Evolutionary conservation across 2,797 vertebrate species (phyloP), one percentile per base, ranked within the genome.

Genomic region (Schizopygopsis pylzovi): DNA sequence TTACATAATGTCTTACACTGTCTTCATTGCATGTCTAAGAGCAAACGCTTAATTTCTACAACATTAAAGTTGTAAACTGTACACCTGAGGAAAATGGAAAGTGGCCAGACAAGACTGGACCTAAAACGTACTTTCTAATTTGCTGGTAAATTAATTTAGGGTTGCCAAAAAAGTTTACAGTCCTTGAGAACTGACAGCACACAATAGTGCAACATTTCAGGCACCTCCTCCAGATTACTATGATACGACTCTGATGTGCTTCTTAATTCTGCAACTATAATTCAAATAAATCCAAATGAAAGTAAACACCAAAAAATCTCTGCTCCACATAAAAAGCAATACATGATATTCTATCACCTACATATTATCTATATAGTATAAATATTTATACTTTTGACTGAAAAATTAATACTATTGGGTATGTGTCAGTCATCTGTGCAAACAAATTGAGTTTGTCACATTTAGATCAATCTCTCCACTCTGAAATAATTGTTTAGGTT

Each of bases 371-470:
- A 75, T 63, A 49, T 28, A 7, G 25, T 25, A 65, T 54, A 67
- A 16, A 41, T 25, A 25, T 41, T 41, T 1, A 47, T n/a, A 83
- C 59, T 3, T 67, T 67, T 54, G 61, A 13, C 49, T 9, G 45
- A n/a, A 54, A 67, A 77, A 54, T 41, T 20, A 84, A 77, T 84
- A 84, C 82, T 28, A 52, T 68, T 54, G 72, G 45, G 56, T 41
- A 49, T 25, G 33, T 22, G 25, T 84, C 72, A 12, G 4, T 3
- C 20, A 67, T 52, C 13, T 83, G 13, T 76, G 43, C 72, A 76
- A 72, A 65, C 5, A 33, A 33, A 22, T 16, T 6, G 4, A 37
- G 20, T 41, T 22, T 39, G 25, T 33, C 20, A 65, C 71, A n/a
- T 63, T 47, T 39, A 41, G 22, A 76, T 52, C 8, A 49, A 10